phyloP scores from a whole-genome alignment of 2,113 vertebrate genomes.

The Noturus placidus region DNA sequence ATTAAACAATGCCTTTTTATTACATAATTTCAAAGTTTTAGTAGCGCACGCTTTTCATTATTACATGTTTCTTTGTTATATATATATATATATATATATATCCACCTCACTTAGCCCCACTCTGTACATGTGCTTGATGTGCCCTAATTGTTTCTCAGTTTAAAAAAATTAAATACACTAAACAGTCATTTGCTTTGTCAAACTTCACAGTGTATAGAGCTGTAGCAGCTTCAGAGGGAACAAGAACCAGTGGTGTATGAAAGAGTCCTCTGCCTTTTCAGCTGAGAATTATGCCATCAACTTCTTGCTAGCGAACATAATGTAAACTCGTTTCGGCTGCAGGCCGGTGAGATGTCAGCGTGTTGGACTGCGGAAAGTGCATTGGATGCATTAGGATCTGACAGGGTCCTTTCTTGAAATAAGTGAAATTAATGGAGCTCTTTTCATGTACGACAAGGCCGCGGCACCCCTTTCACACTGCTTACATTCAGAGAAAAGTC shows the following conservation, averaged over 20 bases:
- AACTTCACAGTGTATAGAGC: background rate
- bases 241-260: conserved; percentile 46
- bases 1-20: background rate
- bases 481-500: conserved; percentile 90
- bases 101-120: background rate
- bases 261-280: conserved; percentile 50
- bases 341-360: conserved; percentile 75
- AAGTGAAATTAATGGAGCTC: conserved; percentile 90
- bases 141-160: background rate
- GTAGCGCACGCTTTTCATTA: background rate
- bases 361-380: conserved; percentile 80
- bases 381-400: conserved; percentile 84
- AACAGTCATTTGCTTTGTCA: background rate
- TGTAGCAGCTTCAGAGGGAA: background rate
- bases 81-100: too few species aligned
- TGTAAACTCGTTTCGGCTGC: conserved; percentile 78
- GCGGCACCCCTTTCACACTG: conserved; percentile 82
- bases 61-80: background rate
- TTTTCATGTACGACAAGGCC: conserved; percentile 87
- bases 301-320: conserved; percentile 74
- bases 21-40: background rate
- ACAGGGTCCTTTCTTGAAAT: conserved; percentile 84
- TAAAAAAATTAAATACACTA: background rate
- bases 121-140: background rate
- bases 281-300: conserved; percentile 65